Base-by-base conservation (phyloP, 2,888 invertebrate genomes). In the Agrochola litura region DNA sequence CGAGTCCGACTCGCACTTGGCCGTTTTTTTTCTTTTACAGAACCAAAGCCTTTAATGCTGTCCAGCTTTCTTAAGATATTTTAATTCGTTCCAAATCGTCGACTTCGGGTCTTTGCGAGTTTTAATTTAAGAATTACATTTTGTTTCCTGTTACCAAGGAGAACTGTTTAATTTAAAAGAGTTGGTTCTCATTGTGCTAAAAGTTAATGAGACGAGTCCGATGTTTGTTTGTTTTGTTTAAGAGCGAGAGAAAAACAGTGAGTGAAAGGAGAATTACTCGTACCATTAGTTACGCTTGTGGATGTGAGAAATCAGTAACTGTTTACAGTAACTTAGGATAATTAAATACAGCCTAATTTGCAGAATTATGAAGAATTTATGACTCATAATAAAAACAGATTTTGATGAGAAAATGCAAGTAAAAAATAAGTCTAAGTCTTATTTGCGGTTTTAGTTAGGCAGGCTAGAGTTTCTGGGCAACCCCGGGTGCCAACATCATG, bases 111-210 rank as follows among this genome's bases (percentile, higher is more conserved):
- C 73, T 74, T 84, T 81, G 71, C 72, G 79, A 83, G 77, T 83
- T 90, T 90, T 86, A 85, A 87, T 88, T 88, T 79, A 81, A 84
- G 73, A 87, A 89, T 88, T 84, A 83, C 85, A 77, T 78, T 88
- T 84, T 81, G 76, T 85, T 84, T 86, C 74, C 66, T 75, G 73
- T 73, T 76, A 56, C 75, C 30, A 73, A 69, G 49, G 64, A 49
- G 69, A 76, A 76, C 71, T 83, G 60, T 79, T 86, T 82, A 79
- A 85, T 87, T 87, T 82, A 85, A 85, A 87, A 76, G 84, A 80
- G 76, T 83, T 71, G 75, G 69, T 79, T 77, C 75, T 76, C 66
- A n/a, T 71, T 85, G 82, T 85, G 58, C 65, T 85, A 75, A 78
- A 83, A 77, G 82, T 86, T 86, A 84, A 85, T 84, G 84, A 82